phyloP scores from a whole-genome alignment of 2,888 invertebrate genomes.

The Busseola fusca region DNA sequence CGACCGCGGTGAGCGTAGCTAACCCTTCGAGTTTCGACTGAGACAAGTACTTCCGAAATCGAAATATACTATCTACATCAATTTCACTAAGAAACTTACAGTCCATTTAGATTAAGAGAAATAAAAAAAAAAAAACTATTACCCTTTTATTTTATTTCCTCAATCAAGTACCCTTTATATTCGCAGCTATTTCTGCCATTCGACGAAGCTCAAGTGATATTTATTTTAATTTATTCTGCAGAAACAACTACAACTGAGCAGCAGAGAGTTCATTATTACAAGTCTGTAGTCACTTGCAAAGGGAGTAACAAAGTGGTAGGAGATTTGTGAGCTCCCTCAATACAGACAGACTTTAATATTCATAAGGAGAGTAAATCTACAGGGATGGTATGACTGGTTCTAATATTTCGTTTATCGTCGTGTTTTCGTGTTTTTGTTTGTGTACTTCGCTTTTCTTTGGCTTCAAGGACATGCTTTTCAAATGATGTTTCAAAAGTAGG shows the following conservation, averaged over 20 bases:
- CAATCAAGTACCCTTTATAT: constrained; percentile 21
- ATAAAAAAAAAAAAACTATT: too few relatives aligned
- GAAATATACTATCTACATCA: not conserved
- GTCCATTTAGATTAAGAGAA: not conserved
- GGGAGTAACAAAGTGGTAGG: constrained; percentile 75
- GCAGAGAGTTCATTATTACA: constrained; percentile 68
- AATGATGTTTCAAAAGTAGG: not conserved
- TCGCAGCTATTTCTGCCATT: constrained; percentile 25
- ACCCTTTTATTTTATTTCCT: constrained; percentile 10
- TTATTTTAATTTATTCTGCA: constrained; percentile 69
- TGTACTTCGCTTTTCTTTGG: not conserved
- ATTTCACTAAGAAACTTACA: not conserved
- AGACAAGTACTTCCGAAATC: too few relatives aligned
- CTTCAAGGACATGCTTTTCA: not conserved
- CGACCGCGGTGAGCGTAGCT: not conserved
- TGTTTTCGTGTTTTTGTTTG: constrained; percentile 23
- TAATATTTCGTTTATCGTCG: constrained; percentile 28
- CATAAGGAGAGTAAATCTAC: constrained; percentile 53
- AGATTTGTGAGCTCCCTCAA: constrained; percentile 75
- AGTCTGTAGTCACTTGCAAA: constrained; percentile 65
- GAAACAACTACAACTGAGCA: constrained; percentile 67
- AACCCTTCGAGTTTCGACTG: not conserved
- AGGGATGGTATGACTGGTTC: constrained; percentile 17
- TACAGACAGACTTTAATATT: constrained; percentile 67
- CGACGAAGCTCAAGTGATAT: constrained; percentile 57